Conservation (phyloP, 1,140 invertebrate genomes). For the Asobara japonica region DNA sequence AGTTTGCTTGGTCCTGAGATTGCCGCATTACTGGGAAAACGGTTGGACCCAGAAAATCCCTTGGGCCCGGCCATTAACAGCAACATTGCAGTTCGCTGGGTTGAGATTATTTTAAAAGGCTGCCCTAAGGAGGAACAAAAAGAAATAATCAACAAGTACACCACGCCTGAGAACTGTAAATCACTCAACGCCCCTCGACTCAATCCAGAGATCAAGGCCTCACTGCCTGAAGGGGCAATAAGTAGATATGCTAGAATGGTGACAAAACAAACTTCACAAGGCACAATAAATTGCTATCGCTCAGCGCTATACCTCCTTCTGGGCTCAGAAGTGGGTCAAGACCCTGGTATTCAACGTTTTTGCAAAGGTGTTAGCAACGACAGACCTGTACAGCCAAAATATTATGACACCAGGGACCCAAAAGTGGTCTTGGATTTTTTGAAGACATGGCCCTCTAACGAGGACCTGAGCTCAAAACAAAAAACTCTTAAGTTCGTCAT, state of each 20-base stretch:
- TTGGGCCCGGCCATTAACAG: neutral
- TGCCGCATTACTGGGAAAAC: neutral
- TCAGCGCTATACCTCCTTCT: constrained; percentile 30
- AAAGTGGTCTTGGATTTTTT: constrained; percentile 37
- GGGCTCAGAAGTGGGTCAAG: constrained; percentile 20
- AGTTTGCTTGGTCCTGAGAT: neutral
- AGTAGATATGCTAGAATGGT: constrained; percentile 34
- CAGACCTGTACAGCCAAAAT: constrained; percentile 36
- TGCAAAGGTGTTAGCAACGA: constrained; percentile 40
- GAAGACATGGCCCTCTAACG: constrained; percentile 7
- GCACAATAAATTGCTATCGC: constrained; percentile 29
- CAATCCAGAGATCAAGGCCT: constrained; percentile 22
- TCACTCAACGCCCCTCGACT: constrained; percentile 27
- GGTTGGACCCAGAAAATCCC: neutral
- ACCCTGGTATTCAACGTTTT: constrained; percentile 39
- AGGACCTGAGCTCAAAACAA: constrained; percentile 17
- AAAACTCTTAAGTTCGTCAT: neutral
- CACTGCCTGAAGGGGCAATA: neutral
- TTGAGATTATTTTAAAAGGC: constrained; percentile 22
- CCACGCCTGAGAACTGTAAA: constrained; percentile 31
- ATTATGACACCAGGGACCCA: constrained; percentile 43
- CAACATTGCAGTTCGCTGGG: constrained; percentile 17
- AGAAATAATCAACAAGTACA: constrained; percentile 29
- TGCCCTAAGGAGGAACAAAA: constrained; percentile 14
- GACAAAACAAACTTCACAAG: constrained; percentile 30